phyloP scores from a whole-genome alignment of 2,888 invertebrate genomes.

The Amphimallon solstitiale region DNA sequence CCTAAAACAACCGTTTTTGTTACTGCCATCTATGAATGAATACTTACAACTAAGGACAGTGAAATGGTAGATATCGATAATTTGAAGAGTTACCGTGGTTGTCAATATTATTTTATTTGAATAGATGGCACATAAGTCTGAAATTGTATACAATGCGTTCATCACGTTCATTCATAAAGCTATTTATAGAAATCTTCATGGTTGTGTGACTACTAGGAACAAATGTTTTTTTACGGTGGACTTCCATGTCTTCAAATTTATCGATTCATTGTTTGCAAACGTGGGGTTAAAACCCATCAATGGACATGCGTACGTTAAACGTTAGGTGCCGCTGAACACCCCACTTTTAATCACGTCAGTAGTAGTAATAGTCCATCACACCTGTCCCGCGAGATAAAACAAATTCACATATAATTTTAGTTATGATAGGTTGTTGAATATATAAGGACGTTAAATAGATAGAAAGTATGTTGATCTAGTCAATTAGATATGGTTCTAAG shows the following conservation, averaged over 20 bases:
- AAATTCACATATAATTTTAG: conserved; percentile 15
- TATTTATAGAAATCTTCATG: conserved; percentile 9
- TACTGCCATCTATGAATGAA: no score
- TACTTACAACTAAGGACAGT: no score
- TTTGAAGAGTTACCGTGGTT: no score
- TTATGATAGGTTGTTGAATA: conserved; percentile 5
- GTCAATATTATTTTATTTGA: no score
- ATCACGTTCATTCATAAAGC: no score
- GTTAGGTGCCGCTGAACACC: conserved; percentile 22
- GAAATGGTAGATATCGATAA: no score
- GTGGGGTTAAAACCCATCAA: background rate
- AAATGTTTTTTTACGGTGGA: no score
- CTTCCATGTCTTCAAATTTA: background rate
- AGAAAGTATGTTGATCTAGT: background rate
- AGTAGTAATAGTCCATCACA: conserved; percentile 14
- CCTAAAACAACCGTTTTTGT: no score
- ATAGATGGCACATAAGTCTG: background rate
- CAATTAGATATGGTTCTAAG: background rate
- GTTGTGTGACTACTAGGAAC: background rate
- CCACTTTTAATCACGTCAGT: conserved; percentile 13
- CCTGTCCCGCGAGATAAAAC: conserved; percentile 19
- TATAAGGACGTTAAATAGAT: background rate
- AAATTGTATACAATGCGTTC: background rate
- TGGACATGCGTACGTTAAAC: conserved; percentile 22
- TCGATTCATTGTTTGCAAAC: background rate